phyloP scores from a whole-genome alignment of 2,888 invertebrate genomes.

The Calliphora vomitoria region DNA sequence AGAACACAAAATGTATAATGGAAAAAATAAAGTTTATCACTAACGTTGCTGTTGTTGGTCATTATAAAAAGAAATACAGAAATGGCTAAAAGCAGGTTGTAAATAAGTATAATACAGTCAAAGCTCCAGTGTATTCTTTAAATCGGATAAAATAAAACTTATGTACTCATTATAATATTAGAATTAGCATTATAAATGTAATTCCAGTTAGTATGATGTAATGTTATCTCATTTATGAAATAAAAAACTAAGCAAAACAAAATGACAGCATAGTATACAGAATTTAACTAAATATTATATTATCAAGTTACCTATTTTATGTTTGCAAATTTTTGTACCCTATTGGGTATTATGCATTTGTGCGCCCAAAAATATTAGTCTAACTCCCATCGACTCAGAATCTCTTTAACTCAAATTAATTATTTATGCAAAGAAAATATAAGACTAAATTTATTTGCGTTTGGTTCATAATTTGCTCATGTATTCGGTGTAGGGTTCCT shows the following conservation, averaged over 20 bases:
- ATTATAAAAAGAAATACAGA: neutral
- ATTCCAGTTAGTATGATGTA: constrained; percentile 5
- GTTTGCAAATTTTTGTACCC: neutral
- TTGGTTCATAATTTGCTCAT: too few relatives aligned
- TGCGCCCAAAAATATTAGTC: too few relatives aligned
- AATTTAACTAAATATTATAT: neutral
- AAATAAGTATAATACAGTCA: neutral
- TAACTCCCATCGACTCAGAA: too few relatives aligned
- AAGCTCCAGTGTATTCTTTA: neutral
- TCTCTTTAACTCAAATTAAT: too few relatives aligned
- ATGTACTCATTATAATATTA: neutral
- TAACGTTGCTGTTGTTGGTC: neutral
- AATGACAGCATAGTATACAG: neutral
- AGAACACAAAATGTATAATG: neutral
- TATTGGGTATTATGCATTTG: too few relatives aligned
- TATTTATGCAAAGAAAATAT: too few relatives aligned
- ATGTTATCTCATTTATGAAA: neutral
- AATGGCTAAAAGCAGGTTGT: neutral
- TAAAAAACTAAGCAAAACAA: constrained; percentile 2
- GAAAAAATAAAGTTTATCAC: neutral
- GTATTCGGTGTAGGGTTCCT: too few relatives aligned
- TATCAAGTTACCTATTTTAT: neutral
- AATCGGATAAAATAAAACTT: neutral
- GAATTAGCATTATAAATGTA: constrained; percentile 11
- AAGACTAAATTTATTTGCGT: too few relatives aligned